Conservation (phyloP, 2,113 vertebrate species). For the Lipotes vexillifer region DNA sequence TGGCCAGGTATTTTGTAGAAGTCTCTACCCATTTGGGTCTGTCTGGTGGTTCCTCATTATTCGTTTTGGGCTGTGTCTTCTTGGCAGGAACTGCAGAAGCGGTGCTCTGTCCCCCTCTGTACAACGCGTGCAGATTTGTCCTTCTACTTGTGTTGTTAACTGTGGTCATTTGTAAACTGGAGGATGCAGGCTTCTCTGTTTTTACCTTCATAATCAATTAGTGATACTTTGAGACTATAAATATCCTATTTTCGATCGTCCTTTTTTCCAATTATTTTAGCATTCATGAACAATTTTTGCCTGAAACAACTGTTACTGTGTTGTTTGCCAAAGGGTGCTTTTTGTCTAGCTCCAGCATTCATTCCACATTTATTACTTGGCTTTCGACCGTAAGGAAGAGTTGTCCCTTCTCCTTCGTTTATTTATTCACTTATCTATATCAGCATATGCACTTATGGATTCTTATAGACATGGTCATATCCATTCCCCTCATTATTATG, state of each 20-base stretch:
- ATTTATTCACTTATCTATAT: neutral
- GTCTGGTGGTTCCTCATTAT: neutral
- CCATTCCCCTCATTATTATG: neutral
- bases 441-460: rapidly evolving
- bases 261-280: neutral
- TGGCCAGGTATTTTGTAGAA: neutral
- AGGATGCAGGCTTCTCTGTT: neutral
- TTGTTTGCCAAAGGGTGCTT: neutral
- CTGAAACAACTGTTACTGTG: neutral
- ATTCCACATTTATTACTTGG: neutral
- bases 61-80: neutral
- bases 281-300: neutral
- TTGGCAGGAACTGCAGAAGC: neutral
- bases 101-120: neutral
- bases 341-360: neutral
- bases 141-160: neutral
- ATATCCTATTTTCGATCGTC: neutral
- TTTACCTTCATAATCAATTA: neutral
- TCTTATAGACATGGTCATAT: neutral
- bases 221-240: neutral
- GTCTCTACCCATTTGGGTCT: neutral
- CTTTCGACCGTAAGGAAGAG: neutral
- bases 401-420: neutral
- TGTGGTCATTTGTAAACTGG: neutral
- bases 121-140: rapidly evolving